Percentiles rank a stretch among this genome's conserved stretches.
Evolutionary conservation across 1,140 invertebrate species (phyloP).

Genomic region (Drosophila erecta): DNA sequence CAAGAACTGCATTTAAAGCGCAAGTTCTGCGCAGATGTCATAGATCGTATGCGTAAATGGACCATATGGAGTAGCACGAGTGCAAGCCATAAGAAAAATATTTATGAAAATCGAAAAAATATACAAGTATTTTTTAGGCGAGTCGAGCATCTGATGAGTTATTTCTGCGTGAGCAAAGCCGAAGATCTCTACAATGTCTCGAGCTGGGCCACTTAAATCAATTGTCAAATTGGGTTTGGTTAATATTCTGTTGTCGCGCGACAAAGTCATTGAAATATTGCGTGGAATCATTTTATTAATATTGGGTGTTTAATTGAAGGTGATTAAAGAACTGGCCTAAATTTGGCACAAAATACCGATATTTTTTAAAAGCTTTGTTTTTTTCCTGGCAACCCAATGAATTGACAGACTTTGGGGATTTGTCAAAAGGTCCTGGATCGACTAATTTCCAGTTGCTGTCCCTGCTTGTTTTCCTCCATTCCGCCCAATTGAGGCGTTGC

Average conservation of each 20-base stretch:
- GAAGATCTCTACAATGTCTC: too few species aligned
- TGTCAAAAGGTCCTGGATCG: constrained; percentile 8
- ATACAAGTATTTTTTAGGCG: constrained; percentile 15
- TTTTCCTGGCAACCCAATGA: constrained; percentile 7
- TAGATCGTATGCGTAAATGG: constrained; percentile 48
- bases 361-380: too few species aligned
- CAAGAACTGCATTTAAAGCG: background rate
- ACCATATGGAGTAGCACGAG: background rate
- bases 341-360: too few species aligned
- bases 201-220: constrained; percentile 16
- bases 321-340: too few species aligned
- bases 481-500: constrained; percentile 28
- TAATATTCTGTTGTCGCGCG: too few species aligned
- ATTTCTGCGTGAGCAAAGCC: background rate
- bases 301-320: too few species aligned
- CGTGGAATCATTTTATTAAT: too few species aligned
- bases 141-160: background rate
- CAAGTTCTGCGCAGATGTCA: constrained; percentile 50
- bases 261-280: too few species aligned
- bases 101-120: background rate
- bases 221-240: constrained; percentile 16
- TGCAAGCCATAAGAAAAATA: background rate
- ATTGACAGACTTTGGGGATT: constrained; percentile 19
- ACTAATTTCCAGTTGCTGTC: constrained; percentile 12
- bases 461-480: constrained; percentile 3